Evolutionary conservation across 2,888 invertebrate genomes (phyloP), one percentile per base, ranked within the genome.

Genomic region (Drosophila atripex): DNA sequence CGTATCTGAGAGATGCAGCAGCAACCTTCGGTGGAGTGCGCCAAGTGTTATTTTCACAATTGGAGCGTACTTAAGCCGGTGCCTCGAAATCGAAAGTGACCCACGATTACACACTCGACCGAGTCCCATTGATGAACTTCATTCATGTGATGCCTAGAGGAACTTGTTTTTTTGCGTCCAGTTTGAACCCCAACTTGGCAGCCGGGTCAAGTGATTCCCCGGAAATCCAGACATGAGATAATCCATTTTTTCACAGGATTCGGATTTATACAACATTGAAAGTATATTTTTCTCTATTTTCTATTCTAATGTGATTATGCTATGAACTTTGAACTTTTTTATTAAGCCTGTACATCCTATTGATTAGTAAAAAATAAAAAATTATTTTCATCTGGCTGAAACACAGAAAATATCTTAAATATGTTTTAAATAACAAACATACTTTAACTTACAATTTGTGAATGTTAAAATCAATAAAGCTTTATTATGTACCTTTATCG

Each of bases 1-100:
- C 64, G 66, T 58, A 47, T 61, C 68, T 30, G 39, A 16, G 35
- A 57, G 51, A 65, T 54, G 45, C 64, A 66, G 52, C 60, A 45
- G 21, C 68, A 86, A 77, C 89, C 86, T 87, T 87, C 89, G 75
- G 18, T 25, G 45, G 76, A 87, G 87, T 89, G 73, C 78, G 78
- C 77, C 87, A 86, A 88, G 85, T 86, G 80, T 75, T 77, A 75
- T 80, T 77, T 86, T 80, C 75, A 82, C 76, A 88, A 83, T 78
- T 87, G 88, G 86, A 87, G 86, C 86, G 65, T 76, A 73, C 82
- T 88, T 70, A 71, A 74, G 65, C 61, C 52, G 73, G 55, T 78
- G 87, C 53, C 71, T 80, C 52, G 73, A 76, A 87, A 88, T 75
- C 82, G 88, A 87, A 89, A 88, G 88, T 88, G 83, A 83, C 74